Conservation (phyloP, 2,888 invertebrate genomes). For the Temnothorax unifasciatus region DNA sequence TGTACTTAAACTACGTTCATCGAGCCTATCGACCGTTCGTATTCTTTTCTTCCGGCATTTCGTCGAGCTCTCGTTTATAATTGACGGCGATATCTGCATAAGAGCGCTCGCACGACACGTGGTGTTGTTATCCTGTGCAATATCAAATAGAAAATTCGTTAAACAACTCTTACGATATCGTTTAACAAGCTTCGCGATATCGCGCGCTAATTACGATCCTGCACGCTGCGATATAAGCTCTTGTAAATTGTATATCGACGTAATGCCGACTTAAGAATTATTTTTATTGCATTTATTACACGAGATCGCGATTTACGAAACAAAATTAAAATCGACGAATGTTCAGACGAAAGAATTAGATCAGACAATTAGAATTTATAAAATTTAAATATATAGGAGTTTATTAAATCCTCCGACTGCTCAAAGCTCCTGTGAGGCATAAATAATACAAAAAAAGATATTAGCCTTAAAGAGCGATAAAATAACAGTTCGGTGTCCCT, state of each 20-base stretch:
- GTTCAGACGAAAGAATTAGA: neutral
- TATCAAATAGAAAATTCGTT: constrained; percentile 15
- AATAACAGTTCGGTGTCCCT: neutral
- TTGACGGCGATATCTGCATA: constrained; percentile 34
- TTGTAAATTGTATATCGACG: constrained; percentile 23
- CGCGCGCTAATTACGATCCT: neutral
- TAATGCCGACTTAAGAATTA: constrained; percentile 6
- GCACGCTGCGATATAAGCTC: constrained; percentile 22
- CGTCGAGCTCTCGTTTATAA: constrained; percentile 9
- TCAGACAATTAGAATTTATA: neutral
- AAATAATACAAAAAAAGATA: neutral
- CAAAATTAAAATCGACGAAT: neutral
- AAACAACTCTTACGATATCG: constrained; percentile 30
- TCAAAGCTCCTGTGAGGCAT: neutral
- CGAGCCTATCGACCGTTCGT: neutral
- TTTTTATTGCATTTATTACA: constrained; percentile 14
- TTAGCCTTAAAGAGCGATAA: constrained; percentile 12
- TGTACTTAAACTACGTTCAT: constrained; percentile 40
- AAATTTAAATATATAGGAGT: neutral
- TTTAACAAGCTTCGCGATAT: constrained; percentile 26
- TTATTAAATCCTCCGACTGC: neutral
- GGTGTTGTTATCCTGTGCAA: constrained; percentile 28
- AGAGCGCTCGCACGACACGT: neutral
- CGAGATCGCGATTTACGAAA: neutral
- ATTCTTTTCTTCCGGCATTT: constrained; percentile 19